Conservation (phyloP, 2,113 vertebrate genomes). For the Hippocampus zosterae region DNA sequence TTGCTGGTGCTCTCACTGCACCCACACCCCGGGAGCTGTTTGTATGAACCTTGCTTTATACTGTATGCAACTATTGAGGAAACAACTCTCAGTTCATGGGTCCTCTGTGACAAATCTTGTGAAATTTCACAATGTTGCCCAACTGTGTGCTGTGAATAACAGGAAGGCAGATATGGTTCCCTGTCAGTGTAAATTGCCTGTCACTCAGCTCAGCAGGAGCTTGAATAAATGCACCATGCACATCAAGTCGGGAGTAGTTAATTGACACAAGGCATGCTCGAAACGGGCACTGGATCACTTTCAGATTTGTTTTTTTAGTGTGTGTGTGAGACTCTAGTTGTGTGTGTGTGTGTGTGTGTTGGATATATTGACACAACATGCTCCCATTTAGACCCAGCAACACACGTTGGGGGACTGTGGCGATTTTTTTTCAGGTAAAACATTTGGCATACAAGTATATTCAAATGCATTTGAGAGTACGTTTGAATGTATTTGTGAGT, state of each 20-base stretch:
- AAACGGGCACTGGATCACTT: neutral
- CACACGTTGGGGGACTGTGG: too few species aligned
- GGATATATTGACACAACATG: too few species aligned
- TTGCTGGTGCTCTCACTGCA: constrained; percentile 12
- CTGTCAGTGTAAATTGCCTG: constrained; percentile 33
- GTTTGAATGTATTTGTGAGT: too few species aligned
- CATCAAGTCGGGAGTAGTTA: neutral
- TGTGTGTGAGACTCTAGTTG: too few species aligned
- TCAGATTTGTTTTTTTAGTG: neutral
- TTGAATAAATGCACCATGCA: constrained; percentile 6
- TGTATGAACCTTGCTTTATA: neutral
- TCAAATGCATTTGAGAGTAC: too few species aligned
- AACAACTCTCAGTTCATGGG: constrained; percentile 25
- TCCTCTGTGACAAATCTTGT: constrained; percentile 31
- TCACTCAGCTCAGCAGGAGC: constrained; percentile 19
- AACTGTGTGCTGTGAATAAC: constrained; percentile 47
- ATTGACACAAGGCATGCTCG: neutral
- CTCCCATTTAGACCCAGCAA: too few species aligned
- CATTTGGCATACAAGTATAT: too few species aligned
- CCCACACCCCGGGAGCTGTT: neutral
- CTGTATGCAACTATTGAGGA: constrained; percentile 36
- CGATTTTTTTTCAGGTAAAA: too few species aligned
- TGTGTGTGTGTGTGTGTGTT: too few species aligned
- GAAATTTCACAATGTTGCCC: constrained; percentile 39
- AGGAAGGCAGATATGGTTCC: constrained; percentile 46